Percentiles rank a stretch among this genome's conserved stretches.
Evolutionary conservation across 2,113 vertebrate species (phyloP).

Genomic region (Heloderma charlesbogerti): DNA sequence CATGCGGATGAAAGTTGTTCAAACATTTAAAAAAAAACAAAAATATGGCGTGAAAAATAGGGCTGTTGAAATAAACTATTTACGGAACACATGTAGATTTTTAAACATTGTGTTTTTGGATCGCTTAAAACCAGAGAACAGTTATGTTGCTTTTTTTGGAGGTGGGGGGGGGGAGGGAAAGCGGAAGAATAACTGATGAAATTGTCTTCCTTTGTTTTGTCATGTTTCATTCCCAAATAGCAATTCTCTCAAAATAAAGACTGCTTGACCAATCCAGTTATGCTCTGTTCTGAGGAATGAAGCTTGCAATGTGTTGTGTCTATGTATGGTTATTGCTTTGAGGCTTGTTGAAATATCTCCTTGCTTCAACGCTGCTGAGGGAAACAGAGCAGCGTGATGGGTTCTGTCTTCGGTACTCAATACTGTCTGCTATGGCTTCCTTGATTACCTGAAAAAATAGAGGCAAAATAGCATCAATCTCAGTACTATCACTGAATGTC

Average conservation of each 20-base stretch:
- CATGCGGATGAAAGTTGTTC: not conserved
- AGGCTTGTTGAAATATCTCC: conserved; percentile 83
- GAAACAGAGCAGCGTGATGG: conserved; percentile 83
- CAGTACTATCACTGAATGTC: not conserved
- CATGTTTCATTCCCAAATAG: conserved; percentile 8
- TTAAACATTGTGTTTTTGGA: not conserved
- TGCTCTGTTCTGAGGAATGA: not conserved
- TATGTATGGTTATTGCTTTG: conserved; percentile 72
- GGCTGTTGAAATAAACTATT: not conserved
- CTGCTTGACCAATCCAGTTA: conserved; percentile 44
- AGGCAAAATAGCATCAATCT: not conserved
- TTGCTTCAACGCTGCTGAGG: conserved; percentile 87
- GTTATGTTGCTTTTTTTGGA: not conserved
- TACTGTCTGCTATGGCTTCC: conserved; percentile 88
- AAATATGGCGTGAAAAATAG: not conserved
- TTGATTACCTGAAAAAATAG: conserved; percentile 86
- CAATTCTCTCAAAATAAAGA: not conserved
- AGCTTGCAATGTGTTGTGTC: not conserved
- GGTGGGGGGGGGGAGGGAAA: not conserved
- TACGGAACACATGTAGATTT: not conserved
- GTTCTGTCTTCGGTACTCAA: conserved; percentile 86
- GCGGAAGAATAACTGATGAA: not conserved
- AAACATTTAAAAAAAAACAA: not conserved
- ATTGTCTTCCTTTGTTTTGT: rapidly evolving
- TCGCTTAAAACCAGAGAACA: not conserved